Conservation (phyloP, 2,113 vertebrate species). For the Pedionomus torquatus region DNA sequence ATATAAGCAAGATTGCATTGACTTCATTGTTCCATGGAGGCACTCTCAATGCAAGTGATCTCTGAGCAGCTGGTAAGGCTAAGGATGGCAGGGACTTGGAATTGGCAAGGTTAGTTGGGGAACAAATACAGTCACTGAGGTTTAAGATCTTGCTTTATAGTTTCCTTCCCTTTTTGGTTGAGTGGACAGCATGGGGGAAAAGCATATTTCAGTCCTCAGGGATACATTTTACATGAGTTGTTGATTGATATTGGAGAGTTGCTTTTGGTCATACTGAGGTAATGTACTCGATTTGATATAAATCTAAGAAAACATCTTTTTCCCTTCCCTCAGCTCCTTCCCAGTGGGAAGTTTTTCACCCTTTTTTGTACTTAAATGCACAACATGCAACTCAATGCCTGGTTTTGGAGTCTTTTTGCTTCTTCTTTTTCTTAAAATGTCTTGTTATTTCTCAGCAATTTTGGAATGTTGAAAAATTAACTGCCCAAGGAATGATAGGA, state of each 20-base stretch:
- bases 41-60: neutral
- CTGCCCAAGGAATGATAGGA: neutral
- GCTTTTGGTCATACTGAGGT: neutral
- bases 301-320: neutral
- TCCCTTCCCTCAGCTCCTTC: neutral
- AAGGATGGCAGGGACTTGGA: neutral
- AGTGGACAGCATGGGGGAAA: neutral
- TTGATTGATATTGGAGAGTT: neutral
- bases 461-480: neutral
- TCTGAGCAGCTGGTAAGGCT: neutral
- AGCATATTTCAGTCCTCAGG: neutral
- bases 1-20: neutral
- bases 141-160: neutral
- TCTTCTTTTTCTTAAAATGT: neutral
- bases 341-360: too few species aligned
- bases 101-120: neutral
- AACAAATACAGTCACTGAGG: neutral
- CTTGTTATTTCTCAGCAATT: neutral
- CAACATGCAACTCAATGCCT: neutral
- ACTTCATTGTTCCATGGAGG: rapidly evolving
- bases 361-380: neutral
- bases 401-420: neutral
- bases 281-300: neutral
- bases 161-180: neutral
- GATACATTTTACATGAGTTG: rapidly evolving